A percentile compares a stretch with the other conserved stretches of the same genome.
These are phyloP conservation scores for Leptobrachium leishanense DNA, from an alignment of 2,113 vertebrate species.

Conservation along the genomic window DNA sequence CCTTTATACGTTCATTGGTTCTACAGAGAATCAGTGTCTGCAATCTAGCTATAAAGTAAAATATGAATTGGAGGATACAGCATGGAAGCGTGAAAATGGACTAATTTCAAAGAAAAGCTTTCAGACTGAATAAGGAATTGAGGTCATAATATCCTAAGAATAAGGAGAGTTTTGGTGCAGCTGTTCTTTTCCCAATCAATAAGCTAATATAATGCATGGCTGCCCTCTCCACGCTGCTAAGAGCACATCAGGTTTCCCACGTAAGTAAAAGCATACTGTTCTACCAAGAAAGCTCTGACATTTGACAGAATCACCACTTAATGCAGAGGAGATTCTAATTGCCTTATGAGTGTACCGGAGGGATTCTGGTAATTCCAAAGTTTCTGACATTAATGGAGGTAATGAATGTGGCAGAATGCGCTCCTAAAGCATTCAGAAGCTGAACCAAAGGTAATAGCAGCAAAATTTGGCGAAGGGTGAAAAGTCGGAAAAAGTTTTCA, in stretches of 20 bases:
- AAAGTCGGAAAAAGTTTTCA: too few species aligned
- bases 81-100: too few species aligned
- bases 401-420: neutral
- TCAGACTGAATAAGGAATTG: neutral
- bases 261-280: neutral
- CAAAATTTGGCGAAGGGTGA: too few species aligned
- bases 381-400: neutral
- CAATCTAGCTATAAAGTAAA: too few species aligned
- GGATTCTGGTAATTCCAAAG: constrained; percentile 12
- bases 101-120: neutral
- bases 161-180: constrained; percentile 16
- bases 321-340: constrained; percentile 14
- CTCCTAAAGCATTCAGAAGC: neutral
- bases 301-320: constrained; percentile 4
- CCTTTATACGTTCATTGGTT: too few species aligned
- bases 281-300: neutral
- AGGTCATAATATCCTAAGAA: constrained; percentile 9
- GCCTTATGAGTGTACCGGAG: neutral
- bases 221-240: constrained; percentile 24
- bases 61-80: too few species aligned
- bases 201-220: constrained; percentile 39
- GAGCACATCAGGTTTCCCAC: constrained; percentile 8
- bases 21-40: too few species aligned
- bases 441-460: neutral
- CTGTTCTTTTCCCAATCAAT: constrained; percentile 38